Percentiles rank a stretch among this genome's conserved stretches.
phyloP scores from a whole-genome alignment of 1,140 invertebrate species.

The Eciton burchellii region DNA sequence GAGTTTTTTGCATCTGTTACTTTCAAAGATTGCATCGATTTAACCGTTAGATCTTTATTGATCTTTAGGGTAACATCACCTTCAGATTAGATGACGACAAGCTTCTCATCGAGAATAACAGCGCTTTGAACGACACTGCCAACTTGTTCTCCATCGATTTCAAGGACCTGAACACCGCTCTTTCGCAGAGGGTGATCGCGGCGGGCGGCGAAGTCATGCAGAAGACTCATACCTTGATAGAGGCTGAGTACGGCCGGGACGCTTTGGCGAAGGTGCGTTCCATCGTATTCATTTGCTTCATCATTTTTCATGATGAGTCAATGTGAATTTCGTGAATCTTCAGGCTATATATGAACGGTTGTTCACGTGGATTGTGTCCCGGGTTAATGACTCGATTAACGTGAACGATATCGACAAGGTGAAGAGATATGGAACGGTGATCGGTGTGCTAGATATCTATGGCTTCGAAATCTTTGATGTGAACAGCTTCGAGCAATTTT shows the following conservation, averaged over 20 bases:
- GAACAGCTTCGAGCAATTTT: constrained; percentile 98
- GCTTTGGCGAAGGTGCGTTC: constrained; percentile 94
- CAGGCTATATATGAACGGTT: constrained; percentile 96
- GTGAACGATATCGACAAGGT: constrained; percentile 85
- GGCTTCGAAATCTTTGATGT: constrained; percentile 98
- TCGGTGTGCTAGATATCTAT: constrained; percentile 98
- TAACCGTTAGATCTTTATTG: constrained; percentile 6
- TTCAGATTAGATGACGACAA: constrained; percentile 90
- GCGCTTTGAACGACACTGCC: constrained; percentile 88
- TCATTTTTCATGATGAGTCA: neutral
- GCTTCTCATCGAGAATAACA: constrained; percentile 87
- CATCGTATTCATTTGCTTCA: constrained; percentile 3
- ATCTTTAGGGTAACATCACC: constrained; percentile 89
- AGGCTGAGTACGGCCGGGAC: constrained; percentile 96
- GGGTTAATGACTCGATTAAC: constrained; percentile 95
- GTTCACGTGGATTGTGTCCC: constrained; percentile 96
- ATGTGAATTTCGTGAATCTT: constrained; percentile 64
- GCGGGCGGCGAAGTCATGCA: constrained; percentile 97
- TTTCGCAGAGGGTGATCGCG: constrained; percentile 95
- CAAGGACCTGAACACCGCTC: constrained; percentile 90
- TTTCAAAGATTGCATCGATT: neutral
- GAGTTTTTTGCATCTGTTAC: neutral
- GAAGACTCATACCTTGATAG: constrained; percentile 93
- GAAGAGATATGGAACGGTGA: constrained; percentile 92
- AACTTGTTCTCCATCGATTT: constrained; percentile 91